phyloP scores from a whole-genome alignment of 1,140 invertebrate genomes.

The Condylostylus longicornis region DNA sequence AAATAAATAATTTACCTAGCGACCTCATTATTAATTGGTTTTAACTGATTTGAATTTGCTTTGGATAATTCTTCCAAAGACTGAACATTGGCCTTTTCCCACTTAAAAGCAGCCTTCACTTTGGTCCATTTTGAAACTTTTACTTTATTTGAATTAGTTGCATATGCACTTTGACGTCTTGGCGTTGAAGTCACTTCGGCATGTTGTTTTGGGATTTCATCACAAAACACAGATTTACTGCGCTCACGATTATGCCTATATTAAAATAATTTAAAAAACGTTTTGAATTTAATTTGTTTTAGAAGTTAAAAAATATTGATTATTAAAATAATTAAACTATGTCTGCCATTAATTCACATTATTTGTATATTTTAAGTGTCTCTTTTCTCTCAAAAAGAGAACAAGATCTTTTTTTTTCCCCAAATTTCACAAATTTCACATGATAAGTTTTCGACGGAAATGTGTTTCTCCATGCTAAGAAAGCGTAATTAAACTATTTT shows the following conservation, averaged over 20 bases:
- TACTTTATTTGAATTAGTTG: conserved; percentile 22
- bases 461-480: too few species aligned
- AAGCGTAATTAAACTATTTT: too few species aligned
- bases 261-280: too few species aligned
- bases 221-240: conserved; percentile 36
- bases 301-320: background rate
- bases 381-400: conserved; percentile 17
- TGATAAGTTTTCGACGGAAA: too few species aligned
- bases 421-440: too few species aligned
- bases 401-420: too few species aligned
- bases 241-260: conserved; percentile 24
- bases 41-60: conserved; percentile 18
- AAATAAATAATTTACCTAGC: conserved; percentile 19
- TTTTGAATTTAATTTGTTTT: too few species aligned
- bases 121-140: conserved; percentile 61
- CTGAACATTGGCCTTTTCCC: conserved; percentile 44
- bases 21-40: conserved; percentile 28
- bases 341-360: conserved; percentile 19
- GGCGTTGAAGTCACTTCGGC: conserved; percentile 12
- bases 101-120: conserved; percentile 66
- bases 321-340: background rate
- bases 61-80: conserved; percentile 25
- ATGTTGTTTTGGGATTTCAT: conserved; percentile 26
- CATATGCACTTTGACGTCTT: conserved; percentile 26
- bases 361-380: conserved; percentile 15